These are phyloP conservation scores for Tamandua tetradactyla DNA, from an alignment of 2,797 vertebrate species.

Conservation along the genomic window DNA sequence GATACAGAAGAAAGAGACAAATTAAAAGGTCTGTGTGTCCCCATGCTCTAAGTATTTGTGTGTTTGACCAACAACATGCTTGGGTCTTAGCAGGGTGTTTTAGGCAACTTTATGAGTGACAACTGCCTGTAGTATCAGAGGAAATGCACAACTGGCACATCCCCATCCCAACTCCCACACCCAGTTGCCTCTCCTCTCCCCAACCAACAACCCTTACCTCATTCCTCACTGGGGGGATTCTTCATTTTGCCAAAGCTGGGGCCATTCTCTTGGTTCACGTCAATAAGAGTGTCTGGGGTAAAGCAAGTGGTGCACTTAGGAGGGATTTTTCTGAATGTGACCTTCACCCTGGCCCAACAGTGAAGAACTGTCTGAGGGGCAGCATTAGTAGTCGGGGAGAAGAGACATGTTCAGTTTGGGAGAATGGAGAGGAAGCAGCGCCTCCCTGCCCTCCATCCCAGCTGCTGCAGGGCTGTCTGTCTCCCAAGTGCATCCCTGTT, in stretches of 20 bases:
- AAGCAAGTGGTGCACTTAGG: not conserved
- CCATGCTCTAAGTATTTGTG: not conserved
- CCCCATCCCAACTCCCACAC: not conserved
- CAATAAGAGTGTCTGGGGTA: slow-evolving; percentile 60
- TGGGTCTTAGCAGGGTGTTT: not conserved
- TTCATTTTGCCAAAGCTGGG: slow-evolving; percentile 61
- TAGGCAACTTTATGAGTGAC: not conserved
- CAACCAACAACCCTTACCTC: slow-evolving; percentile 65
- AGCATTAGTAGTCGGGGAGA: not conserved
- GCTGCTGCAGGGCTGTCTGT: not conserved
- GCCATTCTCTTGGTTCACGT: slow-evolving; percentile 52
- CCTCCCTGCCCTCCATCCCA: not conserved
- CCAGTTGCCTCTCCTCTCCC: not conserved
- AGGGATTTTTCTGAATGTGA: not conserved
- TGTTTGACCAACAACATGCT: not conserved
- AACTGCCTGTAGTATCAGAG: not conserved
- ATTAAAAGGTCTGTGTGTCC: not conserved
- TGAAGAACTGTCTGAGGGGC: not conserved
- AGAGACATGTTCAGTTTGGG: not conserved
- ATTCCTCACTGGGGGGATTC: slow-evolving; percentile 65
- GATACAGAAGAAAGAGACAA: not conserved
- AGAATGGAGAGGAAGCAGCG: not conserved
- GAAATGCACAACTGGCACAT: not conserved
- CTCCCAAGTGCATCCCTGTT: not conserved
- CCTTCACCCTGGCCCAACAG: not conserved